Evolutionary conservation across 2,888 invertebrate species (phyloP).

Genomic region (Hydrotaea cyrtoneurina): DNA sequence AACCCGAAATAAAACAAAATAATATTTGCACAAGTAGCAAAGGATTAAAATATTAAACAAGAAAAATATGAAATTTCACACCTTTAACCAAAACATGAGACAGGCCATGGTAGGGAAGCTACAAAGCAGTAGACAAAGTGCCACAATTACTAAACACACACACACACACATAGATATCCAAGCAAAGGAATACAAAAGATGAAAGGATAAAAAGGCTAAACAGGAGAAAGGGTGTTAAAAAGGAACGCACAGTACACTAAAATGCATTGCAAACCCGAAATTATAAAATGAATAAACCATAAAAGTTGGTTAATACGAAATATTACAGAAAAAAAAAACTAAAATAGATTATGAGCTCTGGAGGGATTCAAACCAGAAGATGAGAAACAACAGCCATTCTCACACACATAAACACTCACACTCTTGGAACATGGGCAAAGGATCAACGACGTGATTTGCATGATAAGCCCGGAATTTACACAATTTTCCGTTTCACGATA

Average conservation of each 20-base stretch:
- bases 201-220: slow-evolving; percentile 44
- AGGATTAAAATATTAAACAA: slow-evolving; percentile 53
- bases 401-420: neutral
- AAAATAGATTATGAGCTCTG: slow-evolving; percentile 43
- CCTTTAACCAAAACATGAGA: slow-evolving; percentile 57
- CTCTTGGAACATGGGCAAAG: slow-evolving; percentile 35
- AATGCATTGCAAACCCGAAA: slow-evolving; percentile 11
- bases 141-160: neutral
- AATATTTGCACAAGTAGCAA: slow-evolving; percentile 55
- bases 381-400: neutral
- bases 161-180: slow-evolving; percentile 20
- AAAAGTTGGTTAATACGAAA: slow-evolving; percentile 44
- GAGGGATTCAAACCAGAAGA: neutral
- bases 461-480: slow-evolving; percentile 53
- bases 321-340: slow-evolving; percentile 56
- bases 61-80: slow-evolving; percentile 67
- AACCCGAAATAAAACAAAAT: neutral
- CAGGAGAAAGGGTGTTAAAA: slow-evolving; percentile 44
- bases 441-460: slow-evolving; percentile 63
- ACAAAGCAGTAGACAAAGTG: slow-evolving; percentile 52
- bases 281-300: slow-evolving; percentile 42
- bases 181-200: neutral
- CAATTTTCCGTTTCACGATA: slow-evolving; percentile 31
- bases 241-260: neutral
- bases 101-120: slow-evolving; percentile 36